Conservation (phyloP, 1,140 invertebrate species). For the Metopolophium dirhodum region DNA sequence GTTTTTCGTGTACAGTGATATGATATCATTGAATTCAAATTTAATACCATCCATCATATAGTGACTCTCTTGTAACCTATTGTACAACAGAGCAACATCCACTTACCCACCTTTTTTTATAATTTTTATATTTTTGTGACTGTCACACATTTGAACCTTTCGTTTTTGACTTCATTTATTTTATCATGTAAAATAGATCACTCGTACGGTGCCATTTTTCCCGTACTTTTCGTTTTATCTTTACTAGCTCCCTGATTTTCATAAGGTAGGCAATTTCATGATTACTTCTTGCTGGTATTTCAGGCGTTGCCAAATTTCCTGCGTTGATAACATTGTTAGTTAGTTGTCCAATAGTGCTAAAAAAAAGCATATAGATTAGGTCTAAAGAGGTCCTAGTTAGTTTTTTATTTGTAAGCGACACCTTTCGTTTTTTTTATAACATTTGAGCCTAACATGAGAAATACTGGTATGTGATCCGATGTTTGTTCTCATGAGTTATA, state of each 20-base stretch:
- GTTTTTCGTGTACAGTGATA: too few relatives aligned
- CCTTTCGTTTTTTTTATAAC: neutral
- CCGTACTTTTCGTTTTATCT: neutral
- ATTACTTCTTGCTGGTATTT: neutral
- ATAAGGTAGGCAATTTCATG: too few relatives aligned
- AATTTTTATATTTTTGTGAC: too few relatives aligned
- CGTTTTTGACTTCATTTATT: neutral
- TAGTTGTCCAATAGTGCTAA: neutral
- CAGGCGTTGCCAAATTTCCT: neutral
- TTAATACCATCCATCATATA: too few relatives aligned
- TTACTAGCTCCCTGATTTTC: too few relatives aligned
- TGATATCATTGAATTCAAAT: too few relatives aligned
- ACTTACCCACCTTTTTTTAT: too few relatives aligned
- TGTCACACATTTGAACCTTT: neutral
- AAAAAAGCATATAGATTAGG: neutral
- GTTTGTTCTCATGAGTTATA: constrained; percentile 56
- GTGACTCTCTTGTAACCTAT: too few relatives aligned
- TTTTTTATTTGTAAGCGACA: neutral
- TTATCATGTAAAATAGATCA: too few relatives aligned
- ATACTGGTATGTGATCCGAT: constrained; percentile 60
- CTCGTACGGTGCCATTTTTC: neutral
- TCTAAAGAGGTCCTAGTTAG: neutral
- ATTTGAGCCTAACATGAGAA: constrained; percentile 25
- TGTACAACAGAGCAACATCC: too few relatives aligned
- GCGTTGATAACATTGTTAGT: neutral